Evolutionary conservation across 2,113 vertebrate species (phyloP), one percentile per base, ranked within the genome.

Genomic region (Scomber colias): DNA sequence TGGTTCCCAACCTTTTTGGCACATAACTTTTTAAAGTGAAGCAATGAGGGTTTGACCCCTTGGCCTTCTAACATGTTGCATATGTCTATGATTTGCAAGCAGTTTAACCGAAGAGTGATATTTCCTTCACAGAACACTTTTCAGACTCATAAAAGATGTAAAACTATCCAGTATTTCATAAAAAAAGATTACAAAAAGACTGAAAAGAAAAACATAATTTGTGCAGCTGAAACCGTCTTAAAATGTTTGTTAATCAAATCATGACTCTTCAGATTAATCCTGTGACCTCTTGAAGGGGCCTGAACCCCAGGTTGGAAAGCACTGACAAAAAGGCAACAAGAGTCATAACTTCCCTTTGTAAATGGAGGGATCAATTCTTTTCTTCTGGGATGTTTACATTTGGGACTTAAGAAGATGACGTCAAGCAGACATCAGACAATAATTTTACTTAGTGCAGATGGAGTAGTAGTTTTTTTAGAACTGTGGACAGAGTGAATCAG

Each of bases 371-470:
- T 60, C 30, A 44, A 0, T 71, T 35, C 13, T 68, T 51, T 54
- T 16, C 27, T 6, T 50, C n/a, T 45, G 45, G 50, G 49, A 49
- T 71, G 17, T 75, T 78, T 75, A 59, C 24, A 21, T 71, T 30
- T 64, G 56, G 51, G 40, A 76, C 46, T 65, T 56, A 44, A 30
- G n/a, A 15, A 21, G 44, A 73, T 69, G 55, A 40, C 11, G 10
- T 61, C 49, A 71, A 79, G 56, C 54, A 35, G 54, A 68, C 60
- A 50, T 14, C 9, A 17, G 61, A 73, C 35, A 76, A 73, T 49
- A 17, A 66, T 13, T 60, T 55, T 11, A 16, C 46, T 16, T 19
- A 27, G 44, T 3, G 53, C 65, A 71, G 24, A 71, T n/a, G 56
- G 44, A 56, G 45, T 49, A 31, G 12, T 15, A 11, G 3, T 48